Base-by-base conservation (phyloP, 64 coral and sea anemone genomes). In the Pocillopora verrucosa region DNA sequence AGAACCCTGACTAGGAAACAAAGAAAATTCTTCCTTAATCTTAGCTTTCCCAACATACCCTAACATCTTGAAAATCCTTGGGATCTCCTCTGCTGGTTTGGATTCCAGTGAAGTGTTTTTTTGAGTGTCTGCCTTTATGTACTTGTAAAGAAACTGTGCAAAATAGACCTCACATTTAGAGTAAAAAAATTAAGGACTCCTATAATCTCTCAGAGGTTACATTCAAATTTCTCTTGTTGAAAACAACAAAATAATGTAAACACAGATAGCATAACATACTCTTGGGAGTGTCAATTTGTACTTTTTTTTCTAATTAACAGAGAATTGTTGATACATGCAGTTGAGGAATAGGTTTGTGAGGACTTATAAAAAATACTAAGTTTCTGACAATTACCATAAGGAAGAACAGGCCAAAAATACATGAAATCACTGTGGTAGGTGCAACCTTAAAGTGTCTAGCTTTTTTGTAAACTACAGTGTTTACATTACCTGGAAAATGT, bases 61-160 rank as follows among this genome's bases (percentile, higher is more conserved):
- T 78, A 99, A 41, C 56, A 90, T 86, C 84, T 99, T 99, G 45
- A 99, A 89, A 56, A 93, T 74, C 68, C 92, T 99, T 15, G 97
- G 97, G 4, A 99, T 89, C 70, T 99, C 97, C 51, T 99, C 97
- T 72, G 94, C 93, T 37, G 97, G 97, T 91, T 93, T 95, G 75
- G 91, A 92, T 22, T 90, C 91, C 58, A 99, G 82, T 38, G 81
- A 83, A 84, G 78, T 92, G 58, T 89, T 81, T 69, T 90, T 85
- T 69, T 92, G 89, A 4, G 65, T 65, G 83, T 90, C 88, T 88
- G 87, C 88, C 37, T 90, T 91, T 10, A 99, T 87, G 76, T 88
- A 95, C 87, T 90, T 95, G 91, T 95, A 93, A 4, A 99, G 63
- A 84, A 99, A 99, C 97, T 99, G 84, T 12, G 58, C 51, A 22